Evolutionary conservation across 2,888 invertebrate genomes (phyloP).

Genomic region (Hirtodrosophila confusa): DNA sequence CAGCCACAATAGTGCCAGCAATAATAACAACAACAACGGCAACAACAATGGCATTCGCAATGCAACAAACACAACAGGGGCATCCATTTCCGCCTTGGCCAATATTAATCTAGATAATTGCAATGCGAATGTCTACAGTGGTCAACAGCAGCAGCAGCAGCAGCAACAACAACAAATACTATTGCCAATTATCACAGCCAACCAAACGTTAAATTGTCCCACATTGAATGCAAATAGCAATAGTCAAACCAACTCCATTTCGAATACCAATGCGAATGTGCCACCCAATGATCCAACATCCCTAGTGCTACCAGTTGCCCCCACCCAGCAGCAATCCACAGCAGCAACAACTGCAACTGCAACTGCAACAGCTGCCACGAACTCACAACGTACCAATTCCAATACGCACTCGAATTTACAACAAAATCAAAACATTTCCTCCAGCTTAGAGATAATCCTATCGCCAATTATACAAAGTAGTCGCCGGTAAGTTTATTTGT

Average conservation of each 20-base stretch:
- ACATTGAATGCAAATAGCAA: constrained; percentile 76
- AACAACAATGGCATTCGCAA: constrained; percentile 20
- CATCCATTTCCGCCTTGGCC: constrained; percentile 55
- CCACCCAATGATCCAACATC: constrained; percentile 58
- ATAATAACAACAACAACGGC: constrained; percentile 24
- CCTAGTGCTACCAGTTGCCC: constrained; percentile 37
- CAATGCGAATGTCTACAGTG: constrained; percentile 77
- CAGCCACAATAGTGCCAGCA: constrained; percentile 59
- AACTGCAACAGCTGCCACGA: constrained; percentile 47
- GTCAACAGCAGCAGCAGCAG: constrained; percentile 57
- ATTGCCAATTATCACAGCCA: constrained; percentile 65
- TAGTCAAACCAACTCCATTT: constrained; percentile 51
- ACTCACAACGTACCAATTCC: constrained; percentile 55
- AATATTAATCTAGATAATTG: constrained; percentile 82
- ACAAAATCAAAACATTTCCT: constrained; percentile 84
- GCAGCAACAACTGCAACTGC: constrained; percentile 50
- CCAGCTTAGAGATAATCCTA: constrained; percentile 85
- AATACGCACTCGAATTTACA: constrained; percentile 76
- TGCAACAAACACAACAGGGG: constrained; percentile 22
- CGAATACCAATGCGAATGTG: constrained; percentile 53
- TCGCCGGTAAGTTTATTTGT: constrained; percentile 84
- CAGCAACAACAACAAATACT: constrained; percentile 50
- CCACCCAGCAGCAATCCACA: constrained; percentile 45
- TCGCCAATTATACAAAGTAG: constrained; percentile 85
- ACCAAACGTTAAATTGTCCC: constrained; percentile 72